Percentiles rank a stretch among this genome's conserved stretches.
These are phyloP conservation scores for Ornithoptera alexandrae DNA, from an alignment of 2,888 invertebrate species.

Conservation along the genomic window DNA sequence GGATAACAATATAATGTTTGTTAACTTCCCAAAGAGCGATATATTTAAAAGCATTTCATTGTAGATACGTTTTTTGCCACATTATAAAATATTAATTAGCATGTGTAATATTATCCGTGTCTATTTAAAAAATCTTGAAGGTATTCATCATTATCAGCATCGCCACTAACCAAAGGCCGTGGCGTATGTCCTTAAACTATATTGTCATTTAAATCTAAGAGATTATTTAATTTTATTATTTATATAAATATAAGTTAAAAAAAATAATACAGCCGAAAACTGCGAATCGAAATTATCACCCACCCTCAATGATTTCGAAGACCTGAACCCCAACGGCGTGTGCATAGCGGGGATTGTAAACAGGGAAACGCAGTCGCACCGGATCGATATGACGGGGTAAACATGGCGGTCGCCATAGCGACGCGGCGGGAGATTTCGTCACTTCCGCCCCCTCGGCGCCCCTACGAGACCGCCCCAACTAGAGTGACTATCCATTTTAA, in stretches of 20 bases:
- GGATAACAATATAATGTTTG: not conserved
- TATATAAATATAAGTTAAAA: too few species aligned
- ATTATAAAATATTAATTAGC: too few species aligned
- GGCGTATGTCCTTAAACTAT: too few species aligned
- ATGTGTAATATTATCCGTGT: too few species aligned
- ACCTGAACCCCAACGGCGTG: slow-evolving; percentile 32
- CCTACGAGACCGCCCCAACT: slow-evolving; percentile 26
- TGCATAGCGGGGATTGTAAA: slow-evolving; percentile 54
- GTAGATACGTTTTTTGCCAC: too few species aligned
- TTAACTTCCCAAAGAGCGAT: not conserved
- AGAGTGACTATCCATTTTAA: not conserved
- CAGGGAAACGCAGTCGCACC: slow-evolving; percentile 55
- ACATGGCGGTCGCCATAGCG: slow-evolving; percentile 75
- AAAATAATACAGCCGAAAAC: too few species aligned
- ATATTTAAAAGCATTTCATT: too few species aligned
- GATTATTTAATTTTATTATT: too few species aligned
- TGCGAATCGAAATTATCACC: slow-evolving; percentile 6
- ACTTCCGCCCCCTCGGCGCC: slow-evolving; percentile 54
- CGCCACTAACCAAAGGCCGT: too few species aligned
- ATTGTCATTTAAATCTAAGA: too few species aligned
- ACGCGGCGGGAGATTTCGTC: slow-evolving; percentile 67
- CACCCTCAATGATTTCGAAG: slow-evolving; percentile 30
- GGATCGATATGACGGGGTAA: slow-evolving; percentile 77
- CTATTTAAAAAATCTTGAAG: too few species aligned
- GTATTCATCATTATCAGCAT: too few species aligned